Evolutionary conservation across 2,888 invertebrate species (phyloP).

Genomic region (Chorisops tibialis): DNA sequence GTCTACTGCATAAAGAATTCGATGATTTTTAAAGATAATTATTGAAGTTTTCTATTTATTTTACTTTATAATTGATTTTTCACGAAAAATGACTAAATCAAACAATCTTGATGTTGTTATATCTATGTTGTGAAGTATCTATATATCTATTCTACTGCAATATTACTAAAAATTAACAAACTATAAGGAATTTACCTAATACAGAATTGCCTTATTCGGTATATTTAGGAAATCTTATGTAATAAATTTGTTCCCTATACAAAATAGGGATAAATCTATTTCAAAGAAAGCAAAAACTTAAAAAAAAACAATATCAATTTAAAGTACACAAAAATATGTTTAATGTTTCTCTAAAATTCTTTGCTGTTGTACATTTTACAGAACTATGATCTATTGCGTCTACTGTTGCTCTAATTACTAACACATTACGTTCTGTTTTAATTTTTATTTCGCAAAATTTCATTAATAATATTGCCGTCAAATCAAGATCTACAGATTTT

Average conservation of each 20-base stretch:
- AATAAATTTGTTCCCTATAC: neutral
- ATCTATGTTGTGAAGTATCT: conserved; percentile 21
- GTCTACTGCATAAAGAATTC: no score
- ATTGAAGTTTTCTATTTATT: no score
- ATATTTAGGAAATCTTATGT: no score
- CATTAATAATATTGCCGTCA: neutral
- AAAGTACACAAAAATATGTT: neutral
- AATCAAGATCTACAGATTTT: neutral
- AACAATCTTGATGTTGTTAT: no score
- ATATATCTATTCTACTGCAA: neutral
- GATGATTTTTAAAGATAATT: no score
- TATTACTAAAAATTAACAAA: neutral
- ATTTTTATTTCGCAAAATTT: neutral
- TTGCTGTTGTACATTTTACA: neutral
- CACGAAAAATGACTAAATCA: no score
- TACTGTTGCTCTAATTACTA: neutral
- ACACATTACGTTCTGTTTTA: no score
- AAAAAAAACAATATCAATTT: neutral
- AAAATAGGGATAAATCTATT: neutral
- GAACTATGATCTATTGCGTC: neutral
- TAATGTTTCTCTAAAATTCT: neutral
- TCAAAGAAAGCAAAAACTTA: neutral
- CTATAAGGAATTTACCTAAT: conserved; percentile 44
- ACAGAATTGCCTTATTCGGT: conserved; percentile 47
- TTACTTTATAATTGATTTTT: no score